Evolutionary conservation across 2,888 invertebrate genomes (phyloP).

Genomic region (Drosophila hamatofila): DNA sequence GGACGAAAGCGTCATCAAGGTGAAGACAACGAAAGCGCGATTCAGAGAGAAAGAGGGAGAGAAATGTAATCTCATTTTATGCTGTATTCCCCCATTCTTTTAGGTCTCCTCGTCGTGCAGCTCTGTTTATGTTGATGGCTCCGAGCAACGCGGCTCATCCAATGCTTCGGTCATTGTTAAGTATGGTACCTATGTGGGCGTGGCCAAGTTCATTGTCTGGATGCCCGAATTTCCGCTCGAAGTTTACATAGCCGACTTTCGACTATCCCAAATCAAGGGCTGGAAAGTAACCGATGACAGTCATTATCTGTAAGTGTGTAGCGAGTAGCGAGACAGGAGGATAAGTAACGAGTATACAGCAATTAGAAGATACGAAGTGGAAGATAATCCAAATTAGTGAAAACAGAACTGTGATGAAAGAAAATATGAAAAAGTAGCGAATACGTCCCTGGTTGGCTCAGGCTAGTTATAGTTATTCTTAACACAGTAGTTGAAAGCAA

Average conservation of each 20-base stretch:
- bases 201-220: constrained; percentile 97
- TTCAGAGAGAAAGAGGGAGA: not conserved
- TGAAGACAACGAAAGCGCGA: constrained; percentile 82
- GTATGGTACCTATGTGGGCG: constrained; percentile 95
- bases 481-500: no score
- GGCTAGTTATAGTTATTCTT: no score
- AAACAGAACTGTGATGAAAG: no score
- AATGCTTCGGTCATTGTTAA: constrained; percentile 97
- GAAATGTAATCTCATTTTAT: not conserved
- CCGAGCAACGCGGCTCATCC: constrained; percentile 96
- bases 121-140: constrained; percentile 97
- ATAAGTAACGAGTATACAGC: not conserved
- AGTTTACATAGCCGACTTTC: constrained; percentile 94
- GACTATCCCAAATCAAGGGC: constrained; percentile 96
- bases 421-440: no score
- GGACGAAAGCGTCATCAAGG: constrained; percentile 98
- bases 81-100: not conserved
- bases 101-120: constrained; percentile 98
- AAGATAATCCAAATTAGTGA: no score
- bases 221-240: constrained; percentile 98
- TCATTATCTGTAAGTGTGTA: constrained; percentile 84
- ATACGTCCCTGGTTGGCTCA: no score
- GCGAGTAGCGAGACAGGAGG: not conserved
- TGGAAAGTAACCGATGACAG: constrained; percentile 96
- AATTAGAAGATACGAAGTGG: no score